Percentiles rank a stretch among this genome's conserved stretches.
Evolutionary conservation across 2,113 vertebrate genomes (phyloP).

Genomic region (Maccullochella peelii): DNA sequence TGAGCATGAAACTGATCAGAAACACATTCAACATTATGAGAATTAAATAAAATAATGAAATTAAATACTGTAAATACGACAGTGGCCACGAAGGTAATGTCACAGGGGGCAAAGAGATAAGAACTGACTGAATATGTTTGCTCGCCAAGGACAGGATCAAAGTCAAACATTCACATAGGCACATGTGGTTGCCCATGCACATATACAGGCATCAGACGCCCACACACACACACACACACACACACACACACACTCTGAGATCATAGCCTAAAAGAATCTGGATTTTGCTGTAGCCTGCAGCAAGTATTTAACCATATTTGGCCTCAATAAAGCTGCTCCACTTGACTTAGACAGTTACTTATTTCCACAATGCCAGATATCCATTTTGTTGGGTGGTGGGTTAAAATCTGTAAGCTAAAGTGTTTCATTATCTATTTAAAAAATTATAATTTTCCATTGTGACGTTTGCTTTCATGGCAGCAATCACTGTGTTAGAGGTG

Average conservation of each 20-base stretch:
- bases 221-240: background rate
- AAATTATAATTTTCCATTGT: background rate
- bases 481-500: background rate
- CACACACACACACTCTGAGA: conserved; percentile 8
- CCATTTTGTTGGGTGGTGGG: background rate
- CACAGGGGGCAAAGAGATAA: conserved; percentile 50
- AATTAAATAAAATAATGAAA: conserved; percentile 7
- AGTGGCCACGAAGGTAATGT: conserved; percentile 22
- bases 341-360: background rate
- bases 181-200: conserved; percentile 16
- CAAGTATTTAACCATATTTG: conserved; percentile 19
- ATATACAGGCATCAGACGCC: conserved; percentile 1
- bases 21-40: background rate
- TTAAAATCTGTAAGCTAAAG: background rate
- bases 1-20: background rate
- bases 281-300: background rate
- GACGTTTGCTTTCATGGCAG: background rate
- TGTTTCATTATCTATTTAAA: background rate
- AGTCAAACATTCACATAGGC: conserved; percentile 66
- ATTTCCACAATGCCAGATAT: background rate
- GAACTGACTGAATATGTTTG: conserved; percentile 61
- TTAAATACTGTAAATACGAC: conserved; percentile 2
- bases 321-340: conserved; percentile 12
- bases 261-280: conserved; percentile 25
- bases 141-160: conserved; percentile 62